Base-by-base conservation (phyloP, 2,113 vertebrate genomes). In the Illadopsis cleaveri region DNA sequence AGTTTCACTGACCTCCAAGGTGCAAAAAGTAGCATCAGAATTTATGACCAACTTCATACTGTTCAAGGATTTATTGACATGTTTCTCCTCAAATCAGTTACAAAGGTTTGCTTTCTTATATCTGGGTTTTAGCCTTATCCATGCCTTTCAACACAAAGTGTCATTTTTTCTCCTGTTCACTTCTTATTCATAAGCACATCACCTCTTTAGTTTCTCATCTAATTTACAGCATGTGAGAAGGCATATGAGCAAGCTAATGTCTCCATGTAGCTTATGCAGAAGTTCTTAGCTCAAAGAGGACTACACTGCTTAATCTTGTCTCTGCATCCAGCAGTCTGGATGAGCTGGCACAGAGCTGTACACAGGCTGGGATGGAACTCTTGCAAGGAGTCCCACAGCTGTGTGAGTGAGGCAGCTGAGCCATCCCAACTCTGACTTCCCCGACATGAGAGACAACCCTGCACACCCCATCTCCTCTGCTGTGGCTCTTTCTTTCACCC, bases 371-470 rank as follows among this genome's bases (percentile, higher is more conserved):
- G 37, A 21, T 23, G 51, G 12, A 23, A 28, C 56, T 60, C 86
- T n/a, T 54, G 31, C 48, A 71, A 60, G 71, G 15, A 56, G n/a
- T 24, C 21, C 42, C 79, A 23, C 0, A 1, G 68, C 33, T 66
- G 30, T 13, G 5, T 12, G 38, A 54, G 4, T 2, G 68, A 12
- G 51, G 50, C 50, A 38, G 2, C 27, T 8, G 82, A 78, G 23
- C n/a, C 4, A 0, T 22, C 23, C 45, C 80, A 72, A 3, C 23
- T 40, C 20, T 10, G 25, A 53, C 8, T 25, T 30, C 8, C 19
- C 10, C n/a, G 0, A 5, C 4, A 4, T 0, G 4, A 66, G 42
- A 61, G 15, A 51, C 33, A 93, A 5, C 1, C 14, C 51, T 33
- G 70, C 37, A 14, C 10, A 57, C 44, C 33, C 18, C 66, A 81